These are phyloP conservation scores for Syngnathus scovelli DNA, from an alignment of 2,113 vertebrate genomes.

Conservation along the genomic window DNA sequence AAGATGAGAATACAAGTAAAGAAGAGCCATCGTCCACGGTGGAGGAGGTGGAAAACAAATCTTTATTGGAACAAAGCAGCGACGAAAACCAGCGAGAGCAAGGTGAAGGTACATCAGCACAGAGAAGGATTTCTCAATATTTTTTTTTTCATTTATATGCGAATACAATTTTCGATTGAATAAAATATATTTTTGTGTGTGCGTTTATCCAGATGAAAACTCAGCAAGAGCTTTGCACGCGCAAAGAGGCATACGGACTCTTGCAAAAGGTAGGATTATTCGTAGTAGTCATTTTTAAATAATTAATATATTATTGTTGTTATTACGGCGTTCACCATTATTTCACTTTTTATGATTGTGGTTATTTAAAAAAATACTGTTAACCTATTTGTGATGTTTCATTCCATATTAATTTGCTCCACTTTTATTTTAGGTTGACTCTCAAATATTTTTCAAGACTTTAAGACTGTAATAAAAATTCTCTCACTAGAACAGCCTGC, in stretches of 20 bases:
- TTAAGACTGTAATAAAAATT: not conserved
- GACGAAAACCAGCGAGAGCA: conserved; percentile 79
- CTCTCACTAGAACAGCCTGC: not conserved
- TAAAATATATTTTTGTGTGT: conserved; percentile 21
- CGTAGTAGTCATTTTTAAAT: not conserved
- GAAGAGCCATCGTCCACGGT: conserved; percentile 89
- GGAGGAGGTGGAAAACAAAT: conserved; percentile 86
- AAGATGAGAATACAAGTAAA: conserved; percentile 81
- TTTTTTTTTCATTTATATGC: not conserved
- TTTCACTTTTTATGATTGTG: conserved; percentile 14
- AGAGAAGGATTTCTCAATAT: not conserved
- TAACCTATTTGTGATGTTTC: not conserved
- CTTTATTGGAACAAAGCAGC: conserved; percentile 81
- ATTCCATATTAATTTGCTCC: not conserved
- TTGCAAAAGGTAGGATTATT: conserved; percentile 84
- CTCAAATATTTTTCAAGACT: not conserved
- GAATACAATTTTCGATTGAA: conserved; percentile 4
- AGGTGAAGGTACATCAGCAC: conserved; percentile 71
- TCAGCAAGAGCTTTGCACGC: conserved; percentile 68
- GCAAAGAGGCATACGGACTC: conserved; percentile 82
- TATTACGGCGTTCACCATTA: conserved; percentile 7
- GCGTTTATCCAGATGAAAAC: conserved; percentile 73
- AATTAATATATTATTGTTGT: not conserved
- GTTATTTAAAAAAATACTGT: not conserved
- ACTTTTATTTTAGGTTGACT: not conserved